A percentile compares a stretch with the other conserved stretches of the same genome.
Evolutionary conservation across 2,888 invertebrate species (phyloP).

Genomic region (Odontocolon sp.): DNA sequence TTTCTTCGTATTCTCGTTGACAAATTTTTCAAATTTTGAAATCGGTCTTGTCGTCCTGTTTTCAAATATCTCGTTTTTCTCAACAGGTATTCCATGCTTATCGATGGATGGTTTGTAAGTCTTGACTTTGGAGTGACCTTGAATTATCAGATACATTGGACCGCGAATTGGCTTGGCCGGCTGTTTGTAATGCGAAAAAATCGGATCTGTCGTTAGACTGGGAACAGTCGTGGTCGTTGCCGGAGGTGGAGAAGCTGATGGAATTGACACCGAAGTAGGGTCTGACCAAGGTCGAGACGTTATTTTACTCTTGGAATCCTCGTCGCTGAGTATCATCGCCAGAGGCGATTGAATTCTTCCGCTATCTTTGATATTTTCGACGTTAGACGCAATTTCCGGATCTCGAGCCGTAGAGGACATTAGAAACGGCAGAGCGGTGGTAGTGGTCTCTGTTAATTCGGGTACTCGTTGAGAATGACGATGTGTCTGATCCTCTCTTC

Average conservation of each 20-base stretch:
- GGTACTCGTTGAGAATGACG: conserved; percentile 46
- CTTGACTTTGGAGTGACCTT: conserved; percentile 93
- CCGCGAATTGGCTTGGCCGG: conserved; percentile 84
- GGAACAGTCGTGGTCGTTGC: conserved; percentile 78
- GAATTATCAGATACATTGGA: conserved; percentile 90
- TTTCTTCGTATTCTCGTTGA: conserved; percentile 68
- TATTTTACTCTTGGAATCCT: conserved; percentile 58
- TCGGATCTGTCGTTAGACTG: conserved; percentile 84
- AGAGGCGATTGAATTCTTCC: conserved; percentile 64
- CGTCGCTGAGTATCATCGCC: conserved; percentile 65
- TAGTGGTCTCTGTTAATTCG: conserved; percentile 2
- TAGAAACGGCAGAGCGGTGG: not conserved
- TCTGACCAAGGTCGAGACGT: conserved; percentile 60
- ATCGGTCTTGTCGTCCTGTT: conserved; percentile 64
- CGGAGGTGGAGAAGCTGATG: conserved; percentile 59
- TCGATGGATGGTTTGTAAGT: conserved; percentile 86
- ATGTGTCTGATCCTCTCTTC: conserved; percentile 15
- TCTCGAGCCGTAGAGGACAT: not conserved
- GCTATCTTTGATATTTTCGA: not conserved
- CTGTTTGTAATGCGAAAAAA: conserved; percentile 85
- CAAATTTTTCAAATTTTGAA: conserved; percentile 72
- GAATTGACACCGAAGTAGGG: conserved; percentile 58
- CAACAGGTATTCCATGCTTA: conserved; percentile 66
- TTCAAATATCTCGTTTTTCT: conserved; percentile 65
- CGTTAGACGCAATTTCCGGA: not conserved